Evolutionary conservation across 2,113 vertebrate species (phyloP), one percentile per base, ranked within the genome.

Genomic region (Bungarus multicinctus): DNA sequence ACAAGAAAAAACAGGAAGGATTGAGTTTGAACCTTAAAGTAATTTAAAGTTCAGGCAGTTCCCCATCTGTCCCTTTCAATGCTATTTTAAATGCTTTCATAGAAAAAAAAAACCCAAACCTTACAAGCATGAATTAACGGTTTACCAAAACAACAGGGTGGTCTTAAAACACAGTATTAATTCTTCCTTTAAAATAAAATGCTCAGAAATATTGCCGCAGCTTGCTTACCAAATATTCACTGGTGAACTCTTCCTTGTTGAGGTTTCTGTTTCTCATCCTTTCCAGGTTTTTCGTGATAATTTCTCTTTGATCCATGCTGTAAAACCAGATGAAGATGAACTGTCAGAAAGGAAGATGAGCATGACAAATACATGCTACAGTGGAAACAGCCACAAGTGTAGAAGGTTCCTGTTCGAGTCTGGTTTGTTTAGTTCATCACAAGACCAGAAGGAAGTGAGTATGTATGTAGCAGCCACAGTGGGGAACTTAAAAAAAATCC

Each of bases 371-470:
- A 94, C 30, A 92, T 93, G 94, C 85, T 43, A 94, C 94, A 60
- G 96, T 94, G 57, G 94, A 97, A 97, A 97, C 95, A 97, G 96
- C 95, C 95, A 93, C 57, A 95, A 89, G 95, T 93, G 88, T 43
- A n/a, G 93, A 89, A 91, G 93, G 93, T 91, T 16, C 94, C 91
- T 23, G 89, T 85, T 74, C 94, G 94, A 92, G 96, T 69, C 96
- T 98, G 98, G 98, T 98, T 98, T 97, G 95, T 97, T 98, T 97
- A 97, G 97, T 98, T 97, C 97, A 97, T 97, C 97, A 74, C 94
- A 95, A 96, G 96, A 90, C 95, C 94, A 47, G 93, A 95, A 97
- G 98, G 98, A 98, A 98, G 98, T 97, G 97, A 95, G 96, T 98
- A 89, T 94, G 97, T 97, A 89, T 93, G 96, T 95, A 97, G 96